A percentile compares a stretch with the other conserved stretches of the same genome.
These are phyloP conservation scores for Pandion haliaetus DNA, from an alignment of 2,113 vertebrate genomes.

Conservation along the genomic window DNA sequence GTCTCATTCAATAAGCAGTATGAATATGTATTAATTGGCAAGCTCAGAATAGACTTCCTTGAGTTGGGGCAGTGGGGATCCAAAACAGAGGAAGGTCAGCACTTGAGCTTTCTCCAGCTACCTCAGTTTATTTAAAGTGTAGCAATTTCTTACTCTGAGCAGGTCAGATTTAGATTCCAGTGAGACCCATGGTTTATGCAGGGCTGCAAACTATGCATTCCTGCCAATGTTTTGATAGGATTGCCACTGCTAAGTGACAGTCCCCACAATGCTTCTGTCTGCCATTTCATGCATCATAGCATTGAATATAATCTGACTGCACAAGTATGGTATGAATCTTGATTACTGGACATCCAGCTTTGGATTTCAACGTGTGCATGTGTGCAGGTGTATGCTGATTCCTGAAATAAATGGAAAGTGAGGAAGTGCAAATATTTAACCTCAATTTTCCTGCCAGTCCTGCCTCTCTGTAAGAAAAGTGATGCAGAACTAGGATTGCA, in stretches of 20 bases:
- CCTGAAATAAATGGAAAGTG: not conserved
- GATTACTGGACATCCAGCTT: not conserved
- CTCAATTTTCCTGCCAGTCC: not conserved
- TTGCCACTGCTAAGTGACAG: not conserved
- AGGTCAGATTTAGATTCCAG: not conserved
- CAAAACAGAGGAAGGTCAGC: not conserved
- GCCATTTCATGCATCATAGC: not conserved
- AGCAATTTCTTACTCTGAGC: not conserved
- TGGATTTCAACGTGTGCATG: not conserved
- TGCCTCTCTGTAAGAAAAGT: not conserved
- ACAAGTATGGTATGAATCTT: not conserved
- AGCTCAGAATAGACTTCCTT: not conserved
- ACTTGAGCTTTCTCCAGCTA: not conserved
- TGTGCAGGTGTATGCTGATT: not conserved
- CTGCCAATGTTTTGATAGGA: not conserved
- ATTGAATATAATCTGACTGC: not conserved
- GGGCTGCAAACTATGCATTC: not conserved
- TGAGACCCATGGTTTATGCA: not conserved
- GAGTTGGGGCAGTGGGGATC: not conserved
- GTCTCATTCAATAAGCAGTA: not conserved
- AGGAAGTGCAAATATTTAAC: not conserved
- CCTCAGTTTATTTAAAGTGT: not conserved
- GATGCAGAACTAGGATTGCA: not conserved
- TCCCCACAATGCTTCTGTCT: not conserved
- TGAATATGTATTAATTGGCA: not conserved